Conservation (phyloP, 2,888 invertebrate genomes). For the Mythimna vitellina region DNA sequence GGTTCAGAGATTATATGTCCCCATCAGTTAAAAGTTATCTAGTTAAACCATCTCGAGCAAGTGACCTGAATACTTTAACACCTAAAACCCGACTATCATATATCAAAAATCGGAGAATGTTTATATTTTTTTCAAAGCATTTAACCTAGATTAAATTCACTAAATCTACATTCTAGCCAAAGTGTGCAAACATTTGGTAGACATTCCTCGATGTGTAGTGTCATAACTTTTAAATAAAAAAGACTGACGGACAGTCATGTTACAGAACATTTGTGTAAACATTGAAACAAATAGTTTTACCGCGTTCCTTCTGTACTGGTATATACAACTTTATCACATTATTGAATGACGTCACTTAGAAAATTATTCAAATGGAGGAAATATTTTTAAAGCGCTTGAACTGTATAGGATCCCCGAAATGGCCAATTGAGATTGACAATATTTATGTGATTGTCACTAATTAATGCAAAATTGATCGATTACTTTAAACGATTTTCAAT, state of each 20-base stretch:
- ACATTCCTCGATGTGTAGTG: slow-evolving; percentile 42
- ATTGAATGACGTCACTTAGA: slow-evolving; percentile 27
- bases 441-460: too few relatives aligned
- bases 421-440: too few relatives aligned
- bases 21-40: neutral
- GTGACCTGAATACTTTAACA: slow-evolving; percentile 30
- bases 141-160: slow-evolving; percentile 35
- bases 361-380: slow-evolving; percentile 22
- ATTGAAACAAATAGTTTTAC: slow-evolving; percentile 26
- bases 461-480: too few relatives aligned
- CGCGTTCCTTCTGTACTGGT: slow-evolving; percentile 10
- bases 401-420: too few relatives aligned
- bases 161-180: slow-evolving; percentile 21
- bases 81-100: slow-evolving; percentile 7
- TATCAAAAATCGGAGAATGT: slow-evolving; percentile 10
- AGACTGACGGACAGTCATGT: slow-evolving; percentile 28
- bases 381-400: neutral
- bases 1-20: neutral
- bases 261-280: slow-evolving; percentile 54
- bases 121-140: slow-evolving; percentile 3
- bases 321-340: slow-evolving; percentile 23
- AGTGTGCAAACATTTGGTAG: slow-evolving; percentile 25
- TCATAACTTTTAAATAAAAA: slow-evolving; percentile 45
- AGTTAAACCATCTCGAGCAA: neutral
- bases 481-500: too few relatives aligned